These are phyloP conservation scores for Equus przewalskii DNA, from an alignment of 2,113 vertebrate species.

Conservation along the genomic window DNA sequence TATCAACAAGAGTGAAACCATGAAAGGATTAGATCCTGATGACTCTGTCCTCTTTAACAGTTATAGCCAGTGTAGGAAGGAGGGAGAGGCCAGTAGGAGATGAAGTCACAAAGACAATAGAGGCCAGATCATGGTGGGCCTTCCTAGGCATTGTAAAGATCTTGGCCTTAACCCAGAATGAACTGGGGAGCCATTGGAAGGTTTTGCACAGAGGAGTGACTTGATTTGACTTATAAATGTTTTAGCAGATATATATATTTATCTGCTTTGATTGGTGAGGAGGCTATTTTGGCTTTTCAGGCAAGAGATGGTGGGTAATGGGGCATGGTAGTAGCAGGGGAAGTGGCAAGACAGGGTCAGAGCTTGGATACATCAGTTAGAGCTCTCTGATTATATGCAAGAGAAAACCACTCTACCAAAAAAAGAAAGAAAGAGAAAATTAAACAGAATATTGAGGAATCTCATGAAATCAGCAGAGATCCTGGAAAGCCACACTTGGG, in stretches of 20 bases:
- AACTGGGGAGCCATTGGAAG: background rate
- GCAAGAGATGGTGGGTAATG: background rate
- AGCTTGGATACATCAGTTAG: background rate
- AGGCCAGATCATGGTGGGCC: background rate
- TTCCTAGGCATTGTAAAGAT: background rate
- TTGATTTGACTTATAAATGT: background rate
- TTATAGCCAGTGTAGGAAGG: background rate
- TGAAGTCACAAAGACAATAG: background rate
- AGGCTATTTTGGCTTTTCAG: background rate
- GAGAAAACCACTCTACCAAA: background rate
- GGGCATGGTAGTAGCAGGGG: background rate
- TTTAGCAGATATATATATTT: background rate
- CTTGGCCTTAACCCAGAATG: background rate
- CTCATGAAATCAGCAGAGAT: background rate
- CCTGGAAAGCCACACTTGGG: background rate
- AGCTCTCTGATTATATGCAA: background rate
- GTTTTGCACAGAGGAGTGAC: background rate
- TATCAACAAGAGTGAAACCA: constrained; percentile 51
- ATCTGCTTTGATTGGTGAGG: background rate
- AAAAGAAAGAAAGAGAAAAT: background rate
- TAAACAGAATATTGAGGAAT: background rate
- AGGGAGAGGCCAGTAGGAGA: background rate
- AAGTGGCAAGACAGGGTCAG: background rate
- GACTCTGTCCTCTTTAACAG: background rate
- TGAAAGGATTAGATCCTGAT: constrained; percentile 14